Evolutionary conservation across 2,888 invertebrate species (phyloP).

Genomic region (Harmothoe impar): DNA sequence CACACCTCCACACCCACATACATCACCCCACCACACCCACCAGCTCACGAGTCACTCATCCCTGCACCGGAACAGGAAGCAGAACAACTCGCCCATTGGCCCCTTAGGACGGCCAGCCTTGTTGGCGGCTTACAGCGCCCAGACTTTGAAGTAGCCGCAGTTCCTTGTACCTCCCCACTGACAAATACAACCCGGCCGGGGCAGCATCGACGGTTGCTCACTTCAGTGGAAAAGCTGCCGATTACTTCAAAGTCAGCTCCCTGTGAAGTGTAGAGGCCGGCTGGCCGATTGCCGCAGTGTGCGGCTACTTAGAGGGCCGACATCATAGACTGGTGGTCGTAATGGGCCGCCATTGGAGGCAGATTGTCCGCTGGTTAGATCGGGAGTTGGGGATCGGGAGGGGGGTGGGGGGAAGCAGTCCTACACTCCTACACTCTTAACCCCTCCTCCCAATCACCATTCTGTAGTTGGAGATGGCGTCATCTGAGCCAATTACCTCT

Average conservation of each 20-base stretch:
- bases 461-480: too few relatives aligned
- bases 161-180: neutral
- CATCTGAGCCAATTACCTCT: too few relatives aligned
- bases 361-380: slow-evolving; percentile 23
- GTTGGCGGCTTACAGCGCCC: neutral
- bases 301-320: neutral
- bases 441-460: too few relatives aligned
- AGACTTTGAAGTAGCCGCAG: neutral
- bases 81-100: neutral
- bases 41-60: neutral
- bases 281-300: neutral
- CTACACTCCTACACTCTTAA: too few relatives aligned
- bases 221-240: slow-evolving; percentile 49
- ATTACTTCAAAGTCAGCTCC: slow-evolving; percentile 12
- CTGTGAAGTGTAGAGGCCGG: slow-evolving; percentile 5
- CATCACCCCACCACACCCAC: too few relatives aligned
- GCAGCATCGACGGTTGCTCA: slow-evolving; percentile 7
- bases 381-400: neutral
- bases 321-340: slow-evolving; percentile 38
- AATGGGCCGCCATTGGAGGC: neutral
- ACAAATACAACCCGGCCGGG: neutral
- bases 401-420: too few relatives aligned
- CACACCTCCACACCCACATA: too few relatives aligned
- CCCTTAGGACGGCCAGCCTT: neutral
- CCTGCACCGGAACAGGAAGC: neutral